Evolutionary conservation across 1,140 invertebrate species (phyloP).

Genomic region (Leptoteleia sp.): DNA sequence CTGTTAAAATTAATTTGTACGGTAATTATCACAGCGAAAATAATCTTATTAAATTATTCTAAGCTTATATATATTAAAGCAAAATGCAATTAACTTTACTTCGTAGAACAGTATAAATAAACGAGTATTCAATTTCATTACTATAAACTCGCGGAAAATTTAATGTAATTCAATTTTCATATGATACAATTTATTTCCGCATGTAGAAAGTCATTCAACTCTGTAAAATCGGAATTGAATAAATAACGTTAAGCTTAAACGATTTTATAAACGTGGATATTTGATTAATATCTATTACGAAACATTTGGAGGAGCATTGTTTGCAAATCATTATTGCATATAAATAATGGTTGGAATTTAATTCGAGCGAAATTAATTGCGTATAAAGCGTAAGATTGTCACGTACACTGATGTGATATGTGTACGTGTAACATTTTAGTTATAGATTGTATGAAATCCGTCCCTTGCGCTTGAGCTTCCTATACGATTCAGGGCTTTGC

Average conservation of each 20-base stretch:
- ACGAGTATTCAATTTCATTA: background rate
- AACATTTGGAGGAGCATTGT: too few species aligned
- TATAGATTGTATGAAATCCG: conserved; percentile 42
- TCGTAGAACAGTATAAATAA: background rate
- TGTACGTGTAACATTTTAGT: conserved; percentile 19
- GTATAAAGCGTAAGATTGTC: conserved; percentile 14
- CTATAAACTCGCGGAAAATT: background rate
- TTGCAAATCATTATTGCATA: background rate
- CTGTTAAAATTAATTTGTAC: background rate
- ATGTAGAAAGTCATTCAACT: too few species aligned
- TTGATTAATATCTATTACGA: too few species aligned
- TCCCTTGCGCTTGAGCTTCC: conserved; percentile 30
- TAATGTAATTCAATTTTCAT: background rate
- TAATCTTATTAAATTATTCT: background rate
- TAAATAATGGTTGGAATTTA: background rate
- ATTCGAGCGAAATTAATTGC: conserved; percentile 1
- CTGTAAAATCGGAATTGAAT: too few species aligned
- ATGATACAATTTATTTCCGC: background rate
- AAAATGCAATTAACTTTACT: background rate
- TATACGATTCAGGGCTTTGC: conserved; percentile 57
- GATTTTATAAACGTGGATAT: too few species aligned
- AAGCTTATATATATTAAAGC: background rate
- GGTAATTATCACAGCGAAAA: background rate
- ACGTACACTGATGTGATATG: conserved; percentile 1
- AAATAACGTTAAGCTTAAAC: too few species aligned